These are phyloP conservation scores for Trididemnum miniatum DNA, from an alignment of 23 tunicate genomes.

Conservation along the genomic window DNA sequence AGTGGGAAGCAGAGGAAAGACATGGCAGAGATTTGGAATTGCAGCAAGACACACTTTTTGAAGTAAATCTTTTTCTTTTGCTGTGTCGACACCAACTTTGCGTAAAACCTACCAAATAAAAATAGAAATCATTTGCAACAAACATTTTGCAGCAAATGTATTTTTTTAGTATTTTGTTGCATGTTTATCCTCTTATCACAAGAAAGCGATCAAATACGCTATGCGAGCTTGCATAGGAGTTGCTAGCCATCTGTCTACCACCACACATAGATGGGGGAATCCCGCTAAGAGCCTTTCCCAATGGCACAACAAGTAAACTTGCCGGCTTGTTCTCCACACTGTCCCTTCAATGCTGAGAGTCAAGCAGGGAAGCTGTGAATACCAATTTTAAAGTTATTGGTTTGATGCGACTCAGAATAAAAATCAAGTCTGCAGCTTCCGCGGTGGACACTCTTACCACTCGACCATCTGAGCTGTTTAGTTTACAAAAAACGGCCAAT, in stretches of 20 bases:
- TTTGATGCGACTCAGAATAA: not conserved
- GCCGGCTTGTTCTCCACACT: too few relatives aligned
- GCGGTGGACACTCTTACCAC: not conserved
- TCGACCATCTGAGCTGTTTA: too few relatives aligned
- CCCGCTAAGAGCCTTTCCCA: too few relatives aligned
- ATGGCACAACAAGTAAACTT: too few relatives aligned
- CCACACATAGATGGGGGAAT: not conserved
- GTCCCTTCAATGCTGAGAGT: not conserved
- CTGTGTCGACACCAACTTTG: constrained; percentile 39
- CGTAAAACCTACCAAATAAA: not conserved
- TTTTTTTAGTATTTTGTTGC: too few relatives aligned
- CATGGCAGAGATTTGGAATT: constrained; percentile 87
- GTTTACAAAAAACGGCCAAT: too few relatives aligned
- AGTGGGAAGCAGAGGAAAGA: constrained; percentile 57
- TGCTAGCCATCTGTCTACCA: not conserved
- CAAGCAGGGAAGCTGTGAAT: not conserved
- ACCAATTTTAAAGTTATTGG: not conserved
- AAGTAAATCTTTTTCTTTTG: constrained; percentile 1
- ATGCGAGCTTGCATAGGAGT: too few relatives aligned
- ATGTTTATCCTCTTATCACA: too few relatives aligned
- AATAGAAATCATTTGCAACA: too few relatives aligned
- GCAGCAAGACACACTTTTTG: constrained; percentile 58
- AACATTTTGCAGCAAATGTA: too few relatives aligned
- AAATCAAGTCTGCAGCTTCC: not conserved
- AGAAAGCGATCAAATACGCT: too few relatives aligned